Evolutionary conservation across 2,797 vertebrate species (phyloP).

Genomic region (Rhinichthys osculus): DNA sequence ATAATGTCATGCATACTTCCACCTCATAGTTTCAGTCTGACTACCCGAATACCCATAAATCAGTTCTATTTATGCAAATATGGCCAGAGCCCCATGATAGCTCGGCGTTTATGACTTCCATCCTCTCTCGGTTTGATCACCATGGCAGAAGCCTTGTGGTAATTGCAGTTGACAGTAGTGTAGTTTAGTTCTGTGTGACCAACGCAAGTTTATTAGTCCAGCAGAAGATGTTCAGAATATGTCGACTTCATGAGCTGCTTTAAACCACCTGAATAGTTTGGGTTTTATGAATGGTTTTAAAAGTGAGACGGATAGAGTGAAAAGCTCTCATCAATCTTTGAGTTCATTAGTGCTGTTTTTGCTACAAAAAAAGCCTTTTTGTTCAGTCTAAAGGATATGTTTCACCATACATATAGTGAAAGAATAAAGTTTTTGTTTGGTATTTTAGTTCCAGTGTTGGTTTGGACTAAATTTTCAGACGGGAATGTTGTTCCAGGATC

Average conservation of each 20-base stretch:
- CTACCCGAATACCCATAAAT: slow-evolving; percentile 29
- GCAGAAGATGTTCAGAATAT: slow-evolving; percentile 4
- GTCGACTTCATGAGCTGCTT: neutral
- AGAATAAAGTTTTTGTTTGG: too few relatives aligned
- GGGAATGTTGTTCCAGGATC: neutral
- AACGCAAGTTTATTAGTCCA: neutral
- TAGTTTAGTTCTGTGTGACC: slow-evolving; percentile 17
- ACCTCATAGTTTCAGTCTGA: slow-evolving; percentile 21
- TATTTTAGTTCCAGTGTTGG: too few relatives aligned
- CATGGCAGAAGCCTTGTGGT: neutral
- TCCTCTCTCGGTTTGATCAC: slow-evolving; percentile 56
- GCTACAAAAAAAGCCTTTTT: neutral
- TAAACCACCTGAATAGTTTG: slow-evolving; percentile 4
- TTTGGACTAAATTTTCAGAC: neutral
- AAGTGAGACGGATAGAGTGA: neutral
- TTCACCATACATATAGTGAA: too few relatives aligned
- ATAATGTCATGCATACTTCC: slow-evolving; percentile 19
- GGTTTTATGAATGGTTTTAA: slow-evolving; percentile 21
- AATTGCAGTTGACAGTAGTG: slow-evolving; percentile 21
- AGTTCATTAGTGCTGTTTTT: neutral
- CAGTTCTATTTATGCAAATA: slow-evolving; percentile 56
- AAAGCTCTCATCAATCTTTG: neutral
- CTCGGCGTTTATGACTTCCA: slow-evolving; percentile 61
- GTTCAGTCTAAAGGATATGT: neutral
- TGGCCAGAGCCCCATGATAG: slow-evolving; percentile 62